These are phyloP conservation scores for Syngnathus floridae DNA, from an alignment of 2,113 vertebrate species.

Conservation along the genomic window DNA sequence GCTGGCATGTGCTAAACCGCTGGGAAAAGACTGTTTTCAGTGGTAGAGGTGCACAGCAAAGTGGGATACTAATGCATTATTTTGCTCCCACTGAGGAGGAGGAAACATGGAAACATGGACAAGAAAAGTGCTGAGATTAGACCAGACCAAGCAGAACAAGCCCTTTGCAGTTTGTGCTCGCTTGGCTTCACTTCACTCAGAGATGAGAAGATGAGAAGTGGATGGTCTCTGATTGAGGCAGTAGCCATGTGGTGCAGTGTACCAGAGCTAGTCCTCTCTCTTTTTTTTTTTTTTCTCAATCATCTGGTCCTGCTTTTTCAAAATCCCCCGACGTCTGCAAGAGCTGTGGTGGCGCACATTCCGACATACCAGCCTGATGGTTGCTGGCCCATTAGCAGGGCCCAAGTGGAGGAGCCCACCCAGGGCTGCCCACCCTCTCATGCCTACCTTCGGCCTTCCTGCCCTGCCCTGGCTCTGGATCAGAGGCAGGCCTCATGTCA, in stretches of 20 bases:
- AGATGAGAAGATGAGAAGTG: slow-evolving; percentile 27
- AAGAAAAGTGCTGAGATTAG: slow-evolving; percentile 34
- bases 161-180: slow-evolving; percentile 15
- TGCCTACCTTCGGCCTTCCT: slow-evolving; percentile 67
- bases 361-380: slow-evolving; percentile 70
- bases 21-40: slow-evolving; percentile 60
- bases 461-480: slow-evolving; percentile 58
- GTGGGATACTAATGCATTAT: slow-evolving; percentile 44
- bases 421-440: slow-evolving; percentile 53
- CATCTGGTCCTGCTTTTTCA: slow-evolving; percentile 22
- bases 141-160: slow-evolving; percentile 34
- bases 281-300: background rate
- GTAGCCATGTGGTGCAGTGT: slow-evolving; percentile 5
- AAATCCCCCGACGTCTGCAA: slow-evolving; percentile 48
- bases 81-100: slow-evolving; percentile 41
- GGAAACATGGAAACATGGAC: slow-evolving; percentile 44
- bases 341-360: slow-evolving; percentile 51
- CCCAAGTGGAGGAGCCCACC: slow-evolving; percentile 66
- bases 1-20: slow-evolving; percentile 50
- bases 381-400: slow-evolving; percentile 57
- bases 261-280: slow-evolving; percentile 4
- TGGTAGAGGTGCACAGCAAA: slow-evolving; percentile 47
- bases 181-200: slow-evolving; percentile 24
- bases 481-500: slow-evolving; percentile 63
- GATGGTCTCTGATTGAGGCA: slow-evolving; percentile 22